Base-by-base conservation (phyloP, 2,888 invertebrate genomes). In the Anorthoa munda region DNA sequence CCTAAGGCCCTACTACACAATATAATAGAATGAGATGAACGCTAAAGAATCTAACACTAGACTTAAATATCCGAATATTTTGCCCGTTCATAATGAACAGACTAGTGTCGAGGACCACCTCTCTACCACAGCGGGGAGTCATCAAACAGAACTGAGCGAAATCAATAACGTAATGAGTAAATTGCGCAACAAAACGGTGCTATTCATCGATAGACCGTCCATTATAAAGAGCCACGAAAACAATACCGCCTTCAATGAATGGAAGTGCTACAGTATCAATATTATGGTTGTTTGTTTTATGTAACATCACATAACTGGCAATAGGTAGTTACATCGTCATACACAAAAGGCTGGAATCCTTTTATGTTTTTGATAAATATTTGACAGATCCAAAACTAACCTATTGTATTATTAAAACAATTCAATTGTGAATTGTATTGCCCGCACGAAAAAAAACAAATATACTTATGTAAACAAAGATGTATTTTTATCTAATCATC, bases 141-240 rank as follows among this genome's bases (percentile, higher is more conserved):
- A 87, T 85, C 92, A 90, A 90, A 93, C 93, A 91, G 92, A 93
- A 94, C 93, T 91, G 87, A 88, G 92, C 92, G 95, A 95, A 95
- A 95, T 95, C 95, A 94, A 95, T 95, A 95, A 93, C 91, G 93
- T 94, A 95, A 95, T 95, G 95, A 95, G 92, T 90, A 90, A 93
- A 94, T 95, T 95, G 93, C 95, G 93, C 94, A 95, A 95, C 89
- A 84, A 86, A 88, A 77, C 84, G 76, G 80, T 75, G 82, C 90
- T 91, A 92, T 91, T 92, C 92, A 90, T 85, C 87, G 87, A 82
- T 67, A 53, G 61, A 90, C 89, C 80, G 82, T 18, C 66, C 75
- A 75, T 81, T 79, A 69, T 86, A 82, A 87, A 84, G 88, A 89
- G 85, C 81, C 82, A 88, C 84, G 81, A 86, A 89, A 91, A 90